Base-by-base conservation (phyloP, 2,113 vertebrate species). In the Sphaerodactylus townsendi region DNA sequence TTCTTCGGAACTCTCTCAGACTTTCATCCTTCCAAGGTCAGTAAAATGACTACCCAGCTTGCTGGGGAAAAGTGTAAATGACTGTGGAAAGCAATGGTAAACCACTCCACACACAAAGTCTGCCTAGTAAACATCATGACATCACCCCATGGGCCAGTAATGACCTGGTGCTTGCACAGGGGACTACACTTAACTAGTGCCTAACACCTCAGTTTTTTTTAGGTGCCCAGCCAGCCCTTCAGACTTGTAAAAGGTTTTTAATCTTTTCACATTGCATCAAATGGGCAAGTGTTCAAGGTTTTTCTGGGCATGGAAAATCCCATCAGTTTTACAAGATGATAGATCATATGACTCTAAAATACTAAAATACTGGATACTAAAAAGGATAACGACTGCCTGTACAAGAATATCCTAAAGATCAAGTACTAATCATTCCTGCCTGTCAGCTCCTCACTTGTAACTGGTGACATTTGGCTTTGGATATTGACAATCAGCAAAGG, bases 401-500 rank as follows among this genome's bases (percentile, higher is more conserved):
- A 56, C 73, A 83, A 68, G 46, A 25, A 23, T 37, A 72, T 4
- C 28, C 41, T 21, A 48, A 74, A 65, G 81, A 75, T 84, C 64
- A 70, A 77, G 65, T 44, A 77, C 37, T 33, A 77, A 84, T 84
- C 10, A 56, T 69, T 77, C 19, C 77, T 56, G 35, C 77, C 37
- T 77, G 65, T 77, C 64, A 84, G 19, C 65, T 56, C 50, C 64
- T 33, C 44, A 35, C 74, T 77, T 77, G 50, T 70, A 77, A 84
- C 65, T 77, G 17, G 35, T 39, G 74, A 77, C 30, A 77, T 70
- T 77, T 56, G 37, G 28, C 48, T 77, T 73, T 77, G 35, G 28
- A 70, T 84, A 84, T 70, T 84, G 82, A 77, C 28, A 59, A 56
- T 59, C 28, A 59, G 64, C 11, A 77, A 77, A 77, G 48, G 48